These are phyloP conservation scores for Catocala fraxini DNA, from an alignment of 2,888 invertebrate species.

Conservation along the genomic window DNA sequence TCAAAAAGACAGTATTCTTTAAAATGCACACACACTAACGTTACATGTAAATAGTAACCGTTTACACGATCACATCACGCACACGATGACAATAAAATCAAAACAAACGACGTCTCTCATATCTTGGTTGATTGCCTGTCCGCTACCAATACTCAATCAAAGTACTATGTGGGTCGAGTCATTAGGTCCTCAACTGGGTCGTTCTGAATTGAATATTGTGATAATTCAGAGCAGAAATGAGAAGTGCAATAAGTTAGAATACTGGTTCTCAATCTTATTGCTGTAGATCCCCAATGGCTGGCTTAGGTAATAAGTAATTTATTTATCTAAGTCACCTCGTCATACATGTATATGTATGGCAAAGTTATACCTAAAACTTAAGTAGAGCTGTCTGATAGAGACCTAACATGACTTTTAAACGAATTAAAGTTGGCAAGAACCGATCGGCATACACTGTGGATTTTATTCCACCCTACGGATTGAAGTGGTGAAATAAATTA, in stretches of 20 bases:
- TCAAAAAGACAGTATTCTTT: conserved; percentile 31
- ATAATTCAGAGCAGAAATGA: conserved; percentile 24
- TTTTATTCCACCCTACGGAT: no score
- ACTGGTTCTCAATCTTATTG: not conserved
- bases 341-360: no score
- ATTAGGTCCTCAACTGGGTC: conserved; percentile 60
- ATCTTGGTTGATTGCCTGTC: conserved; percentile 66
- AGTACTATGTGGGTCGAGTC: conserved; percentile 58
- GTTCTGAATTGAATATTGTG: conserved; percentile 55
- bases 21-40: conserved; percentile 50
- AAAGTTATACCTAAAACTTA: no score
- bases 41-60: conserved; percentile 47
- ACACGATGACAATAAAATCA: conserved; percentile 70
- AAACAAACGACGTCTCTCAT: conserved; percentile 69
- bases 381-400: no score
- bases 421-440: no score
- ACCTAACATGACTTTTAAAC: no score
- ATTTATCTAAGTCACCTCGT: no score
- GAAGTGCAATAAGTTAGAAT: conserved; percentile 11
- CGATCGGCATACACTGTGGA: no score
- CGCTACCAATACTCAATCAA: conserved; percentile 60
- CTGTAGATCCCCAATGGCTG: no score
- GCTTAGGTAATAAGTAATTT: no score
- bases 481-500: no score
- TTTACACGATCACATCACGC: conserved; percentile 55